Base-by-base conservation (phyloP, 2,888 invertebrate species). In the Amiota communis region DNA sequence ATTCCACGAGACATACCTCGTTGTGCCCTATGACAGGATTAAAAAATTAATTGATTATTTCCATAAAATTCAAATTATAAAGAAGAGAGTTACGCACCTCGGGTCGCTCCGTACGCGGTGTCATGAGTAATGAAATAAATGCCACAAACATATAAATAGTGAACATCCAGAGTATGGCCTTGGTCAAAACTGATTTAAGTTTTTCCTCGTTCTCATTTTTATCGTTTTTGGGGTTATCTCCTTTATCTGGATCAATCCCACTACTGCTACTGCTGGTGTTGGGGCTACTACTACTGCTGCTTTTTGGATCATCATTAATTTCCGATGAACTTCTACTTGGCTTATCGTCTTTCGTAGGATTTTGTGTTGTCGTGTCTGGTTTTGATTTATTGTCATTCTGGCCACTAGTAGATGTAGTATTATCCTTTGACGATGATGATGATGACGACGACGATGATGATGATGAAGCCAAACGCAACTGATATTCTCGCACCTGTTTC, bases 1-100 rank as follows among this genome's bases (percentile, higher is more conserved):
- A 90, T 97, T 97, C 98, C 98, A 99, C 0, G 97, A 96, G 1
- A 97, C 95, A 88, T 95, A 96, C 48, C 95, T 91, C n/a, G 88
- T 89, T 8, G 89, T 84, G 11, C 87, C 86, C 82, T 87, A 70
- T 51, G 72, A 13, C 10, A 63, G n/a, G n/a, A 46, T n/a, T 36
- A 13, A 76, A 46, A 56, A 56, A 70, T 59, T 20, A 59, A 15
- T 63, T 20, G 1, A 11, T 48, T 51, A 4, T 15, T 36, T 64
- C 63, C 64, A 53, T 56, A 56, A 47, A 17, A 67, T 15, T 63
- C 53, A 61, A 57, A 23, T 12, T n/a, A 17, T 3, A n/a, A n/a
- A 68, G 51, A 49, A 36, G 36, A 36, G 36, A 6, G 36, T 36
- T 6, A 36, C 36, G 36, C 88, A 94, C 94, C 91, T 96, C 96